Conservation (phyloP, 2,888 invertebrate species). For the Stenchaetothrips biformis region DNA sequence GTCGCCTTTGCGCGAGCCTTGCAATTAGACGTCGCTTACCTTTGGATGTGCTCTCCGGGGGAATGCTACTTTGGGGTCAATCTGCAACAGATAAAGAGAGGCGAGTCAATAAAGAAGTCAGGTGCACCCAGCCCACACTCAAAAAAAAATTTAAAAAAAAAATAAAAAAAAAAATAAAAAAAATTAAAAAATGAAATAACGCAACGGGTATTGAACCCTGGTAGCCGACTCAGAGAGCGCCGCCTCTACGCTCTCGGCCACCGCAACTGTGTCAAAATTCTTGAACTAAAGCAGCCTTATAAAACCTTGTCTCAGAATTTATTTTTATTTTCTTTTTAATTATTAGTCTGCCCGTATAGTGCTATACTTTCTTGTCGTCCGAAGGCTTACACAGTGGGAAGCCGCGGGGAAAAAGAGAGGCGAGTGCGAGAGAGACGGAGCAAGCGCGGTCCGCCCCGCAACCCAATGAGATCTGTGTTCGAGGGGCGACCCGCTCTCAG, state of each 20-base stretch:
- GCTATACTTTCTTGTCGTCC: slow-evolving; percentile 9
- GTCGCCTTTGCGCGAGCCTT: background rate
- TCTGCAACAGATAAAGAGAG: slow-evolving; percentile 64
- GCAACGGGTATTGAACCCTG: too few species aligned
- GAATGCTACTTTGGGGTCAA: slow-evolving; percentile 99
- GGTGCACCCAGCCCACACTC: too few species aligned
- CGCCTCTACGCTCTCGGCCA: too few species aligned
- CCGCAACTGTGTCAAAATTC: too few species aligned
- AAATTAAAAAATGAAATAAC: slow-evolving; percentile 24
- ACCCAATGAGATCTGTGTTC: background rate
- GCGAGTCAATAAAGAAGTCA: too few species aligned
- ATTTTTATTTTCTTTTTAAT: too few species aligned
- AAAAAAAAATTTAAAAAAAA: too few species aligned
- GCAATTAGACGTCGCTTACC: slow-evolving; percentile 57
- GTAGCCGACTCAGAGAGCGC: too few species aligned
- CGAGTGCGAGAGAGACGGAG: slow-evolving; percentile 28
- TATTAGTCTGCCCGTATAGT: too few species aligned
- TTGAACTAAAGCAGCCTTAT: too few species aligned
- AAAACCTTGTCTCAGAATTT: too few species aligned
- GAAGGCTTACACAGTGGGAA: slow-evolving; percentile 31
- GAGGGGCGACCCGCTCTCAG: background rate
- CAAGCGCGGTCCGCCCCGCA: slow-evolving; percentile 24
- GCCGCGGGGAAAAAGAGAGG: background rate
- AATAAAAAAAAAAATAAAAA: slow-evolving; percentile 26
- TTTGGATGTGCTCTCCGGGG: slow-evolving; percentile 98